These are phyloP conservation scores for Microctonus hyperodae DNA, from an alignment of 2,888 invertebrate genomes.

Conservation along the genomic window DNA sequence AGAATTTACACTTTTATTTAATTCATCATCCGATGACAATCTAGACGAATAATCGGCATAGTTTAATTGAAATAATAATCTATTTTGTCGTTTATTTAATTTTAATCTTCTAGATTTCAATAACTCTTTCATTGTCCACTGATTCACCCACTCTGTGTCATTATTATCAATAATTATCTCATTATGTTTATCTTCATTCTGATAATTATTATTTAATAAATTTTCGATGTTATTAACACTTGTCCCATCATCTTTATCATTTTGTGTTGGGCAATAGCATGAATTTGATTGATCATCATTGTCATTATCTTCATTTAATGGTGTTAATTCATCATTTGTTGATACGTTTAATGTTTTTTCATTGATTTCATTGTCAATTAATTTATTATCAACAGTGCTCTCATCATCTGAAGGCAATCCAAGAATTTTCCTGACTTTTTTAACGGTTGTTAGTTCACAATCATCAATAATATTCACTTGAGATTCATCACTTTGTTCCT, in stretches of 20 bases:
- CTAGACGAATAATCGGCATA: not conserved
- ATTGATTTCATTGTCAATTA: slow-evolving; percentile 9
- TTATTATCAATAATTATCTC: too few species aligned
- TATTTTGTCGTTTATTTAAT: not conserved
- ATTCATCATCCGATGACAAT: slow-evolving; percentile 17
- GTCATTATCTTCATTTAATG: not conserved
- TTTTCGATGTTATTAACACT: not conserved
- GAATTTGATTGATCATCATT: not conserved
- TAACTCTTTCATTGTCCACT: not conserved
- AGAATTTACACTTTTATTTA: not conserved
- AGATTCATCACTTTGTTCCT: slow-evolving; percentile 33
- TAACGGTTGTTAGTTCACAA: slow-evolving; percentile 36
- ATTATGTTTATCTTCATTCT: not conserved
- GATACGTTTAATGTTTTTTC: not conserved
- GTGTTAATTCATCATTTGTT: not conserved
- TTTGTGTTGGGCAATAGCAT: slow-evolving; percentile 4
- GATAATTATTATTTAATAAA: not conserved
- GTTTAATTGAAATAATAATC: not conserved
- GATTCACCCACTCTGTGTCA: not conserved
- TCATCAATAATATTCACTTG: slow-evolving; percentile 32
- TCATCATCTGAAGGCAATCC: slow-evolving; percentile 44
- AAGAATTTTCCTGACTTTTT: slow-evolving; percentile 48
- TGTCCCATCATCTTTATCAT: not conserved
- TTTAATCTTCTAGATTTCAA: not conserved
- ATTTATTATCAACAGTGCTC: slow-evolving; percentile 9